Base-by-base conservation (phyloP, 2,888 invertebrate species). In the Beris morrisii region DNA sequence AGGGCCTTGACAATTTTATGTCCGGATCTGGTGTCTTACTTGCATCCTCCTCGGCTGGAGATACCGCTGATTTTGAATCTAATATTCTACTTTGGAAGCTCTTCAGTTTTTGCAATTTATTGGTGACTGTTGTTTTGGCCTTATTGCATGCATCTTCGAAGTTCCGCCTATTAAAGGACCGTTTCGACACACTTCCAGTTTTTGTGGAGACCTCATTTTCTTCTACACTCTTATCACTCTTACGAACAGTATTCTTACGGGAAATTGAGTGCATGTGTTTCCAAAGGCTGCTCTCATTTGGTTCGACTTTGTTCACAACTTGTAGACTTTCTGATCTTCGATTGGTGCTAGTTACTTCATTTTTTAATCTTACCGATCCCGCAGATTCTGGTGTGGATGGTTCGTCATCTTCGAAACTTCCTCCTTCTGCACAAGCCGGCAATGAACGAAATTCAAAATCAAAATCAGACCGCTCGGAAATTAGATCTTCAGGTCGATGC, bases 281-380 rank as follows among this genome's bases (percentile, higher is more conserved):
- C 43, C 64, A 69, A 13, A 69, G 55, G 50, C 55, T 66, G 12
- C 69, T 69, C 6, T 66, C 64, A 28, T 64, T 69, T 9, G 66
- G 64, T 52, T 66, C 50, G 12, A 64, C 43, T 2, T 48, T 57
- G 46, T 22, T 22, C 5, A 56, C 9, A 11, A 12, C 32, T 9
- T 64, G 45, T 5, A 65, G 3, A 44, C 59, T 68, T 31, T 52
- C 55, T 9, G 38, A 38, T 7, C n/a, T 53, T 28, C 53, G 12
- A 11, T 12, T 28, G 53, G 7, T 30, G 30, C 9, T 53, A 30
- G 9, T 6, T 56, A 7, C 15, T 9, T 61, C 50, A 38, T 5
- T 15, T 11, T 52, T 61, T 38, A 38, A 38, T 9, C 38, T 5
- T 38, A 7, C 9, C 38, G 9, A 5, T 5, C 5, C 38, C 5